Percentiles rank a stretch among this genome's conserved stretches.
Conservation (phyloP, 2,888 invertebrate species). For the Hirtodrosophila histrioides region DNA sequence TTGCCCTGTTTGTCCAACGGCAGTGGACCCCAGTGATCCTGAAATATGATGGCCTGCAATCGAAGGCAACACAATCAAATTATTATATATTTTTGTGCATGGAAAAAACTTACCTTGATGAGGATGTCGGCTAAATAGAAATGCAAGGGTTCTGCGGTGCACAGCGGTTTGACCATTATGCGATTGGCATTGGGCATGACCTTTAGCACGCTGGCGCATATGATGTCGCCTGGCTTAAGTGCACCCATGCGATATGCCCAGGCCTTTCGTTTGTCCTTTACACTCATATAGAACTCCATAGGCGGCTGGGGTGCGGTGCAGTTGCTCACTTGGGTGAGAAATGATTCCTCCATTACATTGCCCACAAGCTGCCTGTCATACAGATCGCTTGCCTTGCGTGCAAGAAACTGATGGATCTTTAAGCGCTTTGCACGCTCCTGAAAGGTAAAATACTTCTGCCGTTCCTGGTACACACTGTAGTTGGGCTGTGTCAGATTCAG, state of each 20-base stretch:
- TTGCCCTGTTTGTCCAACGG: constrained; percentile 89
- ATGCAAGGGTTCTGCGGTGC: constrained; percentile 91
- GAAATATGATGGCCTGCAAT: constrained; percentile 58
- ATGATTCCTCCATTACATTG: constrained; percentile 75
- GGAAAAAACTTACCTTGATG: constrained; percentile 88
- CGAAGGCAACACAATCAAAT: neutral
- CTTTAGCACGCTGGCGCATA: constrained; percentile 91
- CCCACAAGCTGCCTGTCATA: constrained; percentile 87
- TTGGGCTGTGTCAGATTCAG: constrained; percentile 87
- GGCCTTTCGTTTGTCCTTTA: constrained; percentile 89
- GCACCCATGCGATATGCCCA: constrained; percentile 90
- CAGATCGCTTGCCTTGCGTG: constrained; percentile 91
- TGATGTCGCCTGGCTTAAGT: constrained; percentile 91
- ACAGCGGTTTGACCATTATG: constrained; percentile 89
- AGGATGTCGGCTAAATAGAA: constrained; percentile 94
- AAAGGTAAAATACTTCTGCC: constrained; percentile 92
- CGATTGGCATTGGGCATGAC: constrained; percentile 84
- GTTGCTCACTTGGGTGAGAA: constrained; percentile 54
- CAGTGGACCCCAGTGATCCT: constrained; percentile 60
- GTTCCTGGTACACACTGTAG: constrained; percentile 90
- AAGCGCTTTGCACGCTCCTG: constrained; percentile 93
- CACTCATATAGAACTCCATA: constrained; percentile 88
- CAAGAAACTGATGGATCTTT: constrained; percentile 94
- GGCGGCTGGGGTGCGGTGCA: constrained; percentile 88
- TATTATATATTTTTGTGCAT: neutral